A percentile compares a stretch with the other conserved stretches of the same genome.
Conservation (phyloP, 2,888 invertebrate species). For the Mesorhabditis belari region DNA sequence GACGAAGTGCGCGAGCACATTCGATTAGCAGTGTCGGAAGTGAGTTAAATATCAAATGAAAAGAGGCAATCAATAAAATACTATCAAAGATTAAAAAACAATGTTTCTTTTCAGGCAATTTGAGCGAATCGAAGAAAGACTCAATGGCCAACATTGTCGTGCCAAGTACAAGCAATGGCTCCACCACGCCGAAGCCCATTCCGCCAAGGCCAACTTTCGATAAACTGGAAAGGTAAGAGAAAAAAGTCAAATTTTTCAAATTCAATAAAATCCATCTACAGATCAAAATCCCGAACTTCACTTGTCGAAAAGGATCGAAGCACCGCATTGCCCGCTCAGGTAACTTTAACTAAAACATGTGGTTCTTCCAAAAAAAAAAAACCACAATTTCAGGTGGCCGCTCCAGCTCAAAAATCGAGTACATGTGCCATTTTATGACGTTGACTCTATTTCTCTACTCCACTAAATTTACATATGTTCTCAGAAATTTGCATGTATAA, state of each 20-base stretch:
- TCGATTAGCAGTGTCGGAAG: slow-evolving; percentile 26
- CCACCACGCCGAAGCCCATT: slow-evolving; percentile 5
- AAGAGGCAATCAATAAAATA: too few species aligned
- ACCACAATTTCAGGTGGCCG: too few species aligned
- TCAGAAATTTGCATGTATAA: too few species aligned
- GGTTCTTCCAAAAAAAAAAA: too few species aligned
- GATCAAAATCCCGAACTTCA: slow-evolving; percentile 25
- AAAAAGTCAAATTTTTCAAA: neutral
- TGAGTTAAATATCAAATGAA: slow-evolving; percentile 6
- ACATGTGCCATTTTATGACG: too few species aligned
- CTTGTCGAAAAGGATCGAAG: slow-evolving; percentile 26
- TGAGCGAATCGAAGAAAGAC: slow-evolving; percentile 11
- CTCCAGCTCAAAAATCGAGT: too few species aligned
- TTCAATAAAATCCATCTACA: neutral
- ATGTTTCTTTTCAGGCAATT: slow-evolving; percentile 4
- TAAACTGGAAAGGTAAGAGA: slow-evolving; percentile 25
- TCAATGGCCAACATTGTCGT: slow-evolving; percentile 3
- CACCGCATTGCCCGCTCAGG: neutral
- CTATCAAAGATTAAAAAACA: too few species aligned
- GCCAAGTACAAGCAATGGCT: neutral
- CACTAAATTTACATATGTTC: too few species aligned
- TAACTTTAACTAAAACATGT: too few species aligned
- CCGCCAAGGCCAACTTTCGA: slow-evolving; percentile 31
- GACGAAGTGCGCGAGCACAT: slow-evolving; percentile 19
- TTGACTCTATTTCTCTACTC: too few species aligned